Conservation (phyloP, 2,888 invertebrate genomes). For the Pristionchus mayeri region DNA sequence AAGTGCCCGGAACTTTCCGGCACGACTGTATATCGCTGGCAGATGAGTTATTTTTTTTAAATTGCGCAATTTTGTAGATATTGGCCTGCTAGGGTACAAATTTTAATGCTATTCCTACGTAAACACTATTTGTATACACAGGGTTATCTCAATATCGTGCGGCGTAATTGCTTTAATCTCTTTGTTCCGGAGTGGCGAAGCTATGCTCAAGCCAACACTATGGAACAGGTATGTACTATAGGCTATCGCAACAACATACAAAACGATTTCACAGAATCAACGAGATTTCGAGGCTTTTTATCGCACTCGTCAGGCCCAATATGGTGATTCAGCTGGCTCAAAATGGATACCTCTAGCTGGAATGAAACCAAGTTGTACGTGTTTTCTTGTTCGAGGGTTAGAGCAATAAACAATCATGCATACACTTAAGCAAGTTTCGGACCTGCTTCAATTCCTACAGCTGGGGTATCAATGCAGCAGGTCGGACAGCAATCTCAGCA, state of each 20-base stretch:
- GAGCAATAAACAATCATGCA: background rate
- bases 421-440: too few relatives aligned
- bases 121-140: conserved; percentile 51
- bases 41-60: too few relatives aligned
- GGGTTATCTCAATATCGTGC: conserved; percentile 67
- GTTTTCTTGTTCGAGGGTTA: background rate
- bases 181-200: conserved; percentile 75
- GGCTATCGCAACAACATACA: too few relatives aligned
- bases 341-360: conserved; percentile 54
- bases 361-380: conserved; percentile 7
- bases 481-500: background rate
- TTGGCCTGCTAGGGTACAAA: too few relatives aligned
- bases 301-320: conserved; percentile 55
- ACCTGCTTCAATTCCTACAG: too few relatives aligned
- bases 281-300: conserved; percentile 68
- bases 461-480: background rate
- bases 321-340: conserved; percentile 44
- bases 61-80: too few relatives aligned
- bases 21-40: too few relatives aligned
- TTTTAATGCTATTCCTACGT: too few relatives aligned
- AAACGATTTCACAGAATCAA: conserved; percentile 64
- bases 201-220: conserved; percentile 67
- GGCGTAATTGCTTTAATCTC: conserved; percentile 73
- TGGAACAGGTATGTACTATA: conserved; percentile 66
- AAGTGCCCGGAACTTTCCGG: too few relatives aligned